These are phyloP conservation scores for Sandelia bainsii DNA, from an alignment of 2,797 vertebrate species.

Conservation along the genomic window DNA sequence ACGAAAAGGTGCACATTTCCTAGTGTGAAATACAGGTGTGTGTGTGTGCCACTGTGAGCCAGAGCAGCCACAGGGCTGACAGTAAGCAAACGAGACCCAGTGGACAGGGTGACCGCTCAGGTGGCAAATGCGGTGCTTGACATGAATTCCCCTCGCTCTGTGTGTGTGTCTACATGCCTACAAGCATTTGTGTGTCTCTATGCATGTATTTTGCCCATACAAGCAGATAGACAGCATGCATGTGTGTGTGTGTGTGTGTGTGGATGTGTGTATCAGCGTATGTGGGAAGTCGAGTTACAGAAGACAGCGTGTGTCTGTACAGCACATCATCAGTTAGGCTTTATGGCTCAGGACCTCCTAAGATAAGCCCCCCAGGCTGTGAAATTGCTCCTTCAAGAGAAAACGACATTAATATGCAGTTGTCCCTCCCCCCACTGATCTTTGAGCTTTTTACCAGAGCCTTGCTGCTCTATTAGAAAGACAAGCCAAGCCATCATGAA, in stretches of 20 bases:
- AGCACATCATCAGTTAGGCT: slow-evolving; percentile 74
- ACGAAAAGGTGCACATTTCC: slow-evolving; percentile 32
- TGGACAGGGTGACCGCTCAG: slow-evolving; percentile 77
- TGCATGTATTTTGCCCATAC: slow-evolving; percentile 40
- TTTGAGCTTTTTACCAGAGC: slow-evolving; percentile 70
- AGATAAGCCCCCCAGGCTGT: slow-evolving; percentile 81
- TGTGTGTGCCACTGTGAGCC: slow-evolving; percentile 45
- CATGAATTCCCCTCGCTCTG: slow-evolving; percentile 68
- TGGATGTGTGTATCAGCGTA: neutral
- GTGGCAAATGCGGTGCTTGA: slow-evolving; percentile 81
- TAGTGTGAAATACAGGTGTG: slow-evolving; percentile 17
- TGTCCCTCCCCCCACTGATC: slow-evolving; percentile 72
- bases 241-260: slow-evolving; percentile 28
- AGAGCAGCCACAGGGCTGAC: slow-evolving; percentile 70
- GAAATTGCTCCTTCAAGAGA: slow-evolving; percentile 83
- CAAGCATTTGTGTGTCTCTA: slow-evolving; percentile 36
- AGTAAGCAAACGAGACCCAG: slow-evolving; percentile 79
- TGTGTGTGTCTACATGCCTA: slow-evolving; percentile 33
- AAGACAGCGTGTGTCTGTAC: slow-evolving; percentile 52
- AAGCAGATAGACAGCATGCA: slow-evolving; percentile 33
- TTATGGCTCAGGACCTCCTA: slow-evolving; percentile 78
- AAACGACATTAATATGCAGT: slow-evolving; percentile 83
- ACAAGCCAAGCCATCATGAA: slow-evolving; percentile 71
- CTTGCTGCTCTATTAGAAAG: slow-evolving; percentile 76
- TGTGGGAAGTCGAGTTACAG: slow-evolving; percentile 32